Percentiles rank a stretch among this genome's conserved stretches.
These are phyloP conservation scores for Aricia agestis DNA, from an alignment of 1,140 invertebrate species.

Conservation along the genomic window DNA sequence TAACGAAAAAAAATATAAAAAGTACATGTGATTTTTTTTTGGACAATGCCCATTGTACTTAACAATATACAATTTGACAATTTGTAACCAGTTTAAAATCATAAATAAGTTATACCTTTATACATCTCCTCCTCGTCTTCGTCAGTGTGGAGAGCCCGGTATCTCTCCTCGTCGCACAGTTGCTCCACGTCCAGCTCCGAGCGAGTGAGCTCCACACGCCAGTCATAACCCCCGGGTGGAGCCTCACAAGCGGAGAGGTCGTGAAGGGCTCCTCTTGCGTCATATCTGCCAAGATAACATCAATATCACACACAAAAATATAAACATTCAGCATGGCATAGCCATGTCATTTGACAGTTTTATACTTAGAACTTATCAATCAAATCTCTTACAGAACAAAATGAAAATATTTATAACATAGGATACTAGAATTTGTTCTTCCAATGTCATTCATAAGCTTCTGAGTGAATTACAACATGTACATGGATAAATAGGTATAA, in stretches of 20 bases:
- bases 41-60: no score
- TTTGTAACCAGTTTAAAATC: no score
- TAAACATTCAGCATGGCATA: constrained; percentile 16
- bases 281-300: constrained; percentile 86
- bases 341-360: not conserved
- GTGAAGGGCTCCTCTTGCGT: constrained; percentile 92
- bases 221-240: constrained; percentile 83
- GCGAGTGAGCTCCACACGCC: constrained; percentile 82
- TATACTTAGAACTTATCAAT: not conserved
- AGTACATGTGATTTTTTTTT: no score
- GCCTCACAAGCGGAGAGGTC: constrained; percentile 86
- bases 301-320: constrained; percentile 14
- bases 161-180: constrained; percentile 93
- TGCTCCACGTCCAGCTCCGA: constrained; percentile 90
- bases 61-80: no score
- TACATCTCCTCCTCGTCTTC: constrained; percentile 90
- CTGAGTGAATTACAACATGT: no score
- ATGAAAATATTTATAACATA: not conserved
- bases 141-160: constrained; percentile 90
- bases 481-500: no score
- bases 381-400: not conserved
- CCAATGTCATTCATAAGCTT: not conserved
- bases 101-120: constrained; percentile 78
- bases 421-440: not conserved
- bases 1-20: no score